Evolutionary conservation across 2,113 vertebrate genomes (phyloP), one percentile per base, ranked within the genome.

Genomic region (Ailurus styani): DNA sequence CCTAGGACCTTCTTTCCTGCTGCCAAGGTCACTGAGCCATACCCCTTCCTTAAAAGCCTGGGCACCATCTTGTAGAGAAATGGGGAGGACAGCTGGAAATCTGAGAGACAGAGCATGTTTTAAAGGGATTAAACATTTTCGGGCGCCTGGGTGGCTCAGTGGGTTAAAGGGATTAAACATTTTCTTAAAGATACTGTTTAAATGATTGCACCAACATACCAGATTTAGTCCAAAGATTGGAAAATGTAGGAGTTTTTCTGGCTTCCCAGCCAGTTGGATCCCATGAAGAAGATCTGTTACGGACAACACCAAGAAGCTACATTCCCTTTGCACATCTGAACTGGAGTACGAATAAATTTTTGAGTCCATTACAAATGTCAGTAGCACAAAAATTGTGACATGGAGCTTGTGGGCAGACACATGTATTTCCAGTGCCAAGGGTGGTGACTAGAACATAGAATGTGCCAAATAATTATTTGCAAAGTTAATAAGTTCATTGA

Each of bases 401-500:
- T 31, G 87, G 87, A 96, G 42, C 79, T 95, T 54, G 27, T 66
- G 31, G 72, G 45, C 20, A 95, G 21, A 92, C 34, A n/a, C 42
- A 40, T 93, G 52, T 84, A 50, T 87, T 93, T 82, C 37, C 1
- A 17, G 50, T 29, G 25, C 62, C n/a, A 40, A 68, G 8, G 8
- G 57, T 75, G 37, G 50, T 87, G 45, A n/a, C 84, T 57, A 64
- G 77, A 91, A 84, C 18, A 54, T 6, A 54, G 68, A 83, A 20
- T 5, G 25, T 87, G 79, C 60, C 50, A 75, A 57, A 68, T 72
- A 57, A 92, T 95, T 94, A 90, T 93, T 81, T 91, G 40, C 27
- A 77, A 91, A 87, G 84, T 91, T 91, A 18, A 84, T 64, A 96
- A 89, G 75, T 87, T 90, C 82, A 84, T 87, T 72, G 91, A 55